These are phyloP conservation scores for Priapulus caudatus DNA, from an alignment of 2,888 invertebrate genomes.

Conservation along the genomic window DNA sequence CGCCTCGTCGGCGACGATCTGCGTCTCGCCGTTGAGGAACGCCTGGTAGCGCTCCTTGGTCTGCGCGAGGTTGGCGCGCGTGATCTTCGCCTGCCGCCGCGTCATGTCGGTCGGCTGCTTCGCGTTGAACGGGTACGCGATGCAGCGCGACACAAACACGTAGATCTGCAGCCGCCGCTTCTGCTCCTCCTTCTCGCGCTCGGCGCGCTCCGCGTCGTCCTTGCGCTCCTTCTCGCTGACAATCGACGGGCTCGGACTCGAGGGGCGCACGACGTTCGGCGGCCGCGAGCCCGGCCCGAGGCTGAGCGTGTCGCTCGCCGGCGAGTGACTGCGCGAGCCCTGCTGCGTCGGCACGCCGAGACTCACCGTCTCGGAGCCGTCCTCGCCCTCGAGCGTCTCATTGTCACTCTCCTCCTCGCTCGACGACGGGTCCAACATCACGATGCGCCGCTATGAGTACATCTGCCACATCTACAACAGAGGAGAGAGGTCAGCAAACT, in stretches of 20 bases:
- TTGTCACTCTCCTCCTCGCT: conserved; percentile 91
- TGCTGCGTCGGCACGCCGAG: background rate
- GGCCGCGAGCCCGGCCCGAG: conserved; percentile 23
- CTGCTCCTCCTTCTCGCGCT: conserved; percentile 88
- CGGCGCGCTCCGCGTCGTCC: conserved; percentile 62
- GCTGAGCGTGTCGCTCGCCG: conserved; percentile 21
- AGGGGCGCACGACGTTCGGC: conserved; percentile 33
- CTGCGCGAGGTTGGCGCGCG: conserved; percentile 85
- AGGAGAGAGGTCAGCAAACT: too few relatives aligned
- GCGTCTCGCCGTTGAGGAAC: conserved; percentile 95
- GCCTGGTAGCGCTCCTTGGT: conserved; percentile 87
- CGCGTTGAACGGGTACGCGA: conserved; percentile 97
- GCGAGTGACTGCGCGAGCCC: conserved; percentile 21
- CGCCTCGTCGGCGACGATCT: conserved; percentile 92
- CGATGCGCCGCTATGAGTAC: too few relatives aligned
- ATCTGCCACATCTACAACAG: too few relatives aligned
- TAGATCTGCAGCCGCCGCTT: conserved; percentile 88
- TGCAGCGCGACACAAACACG: conserved; percentile 92
- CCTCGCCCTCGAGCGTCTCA: conserved; percentile 52
- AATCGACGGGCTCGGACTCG: conserved; percentile 39
- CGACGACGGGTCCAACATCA: conserved; percentile 88
- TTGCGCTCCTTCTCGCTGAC: conserved; percentile 25
- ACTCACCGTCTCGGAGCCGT: conserved; percentile 14
- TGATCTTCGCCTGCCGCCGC: conserved; percentile 78
- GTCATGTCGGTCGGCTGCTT: conserved; percentile 99